phyloP scores from a whole-genome alignment of 2,797 vertebrate species.

The Lagorchestes hirsutus region DNA sequence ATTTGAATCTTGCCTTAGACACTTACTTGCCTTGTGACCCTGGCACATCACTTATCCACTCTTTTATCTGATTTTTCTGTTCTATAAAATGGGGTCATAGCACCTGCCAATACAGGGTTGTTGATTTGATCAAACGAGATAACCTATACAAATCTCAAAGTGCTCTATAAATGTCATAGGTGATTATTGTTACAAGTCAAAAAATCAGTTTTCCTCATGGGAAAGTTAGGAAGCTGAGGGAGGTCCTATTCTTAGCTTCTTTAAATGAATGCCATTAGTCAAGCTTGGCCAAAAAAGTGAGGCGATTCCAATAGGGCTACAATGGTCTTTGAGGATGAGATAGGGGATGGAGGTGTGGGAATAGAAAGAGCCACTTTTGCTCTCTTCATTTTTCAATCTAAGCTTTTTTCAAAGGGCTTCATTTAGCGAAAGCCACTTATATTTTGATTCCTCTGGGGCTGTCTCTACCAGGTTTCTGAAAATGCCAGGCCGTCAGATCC shows the following conservation, averaged over 20 bases:
- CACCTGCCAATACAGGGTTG: neutral
- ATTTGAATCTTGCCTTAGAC: neutral
- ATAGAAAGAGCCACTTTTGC: neutral
- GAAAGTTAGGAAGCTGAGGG: conserved; percentile 11
- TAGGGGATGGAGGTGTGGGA: neutral
- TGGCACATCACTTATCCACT: neutral
- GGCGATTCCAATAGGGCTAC: neutral
- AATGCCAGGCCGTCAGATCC: neutral
- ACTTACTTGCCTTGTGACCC: neutral
- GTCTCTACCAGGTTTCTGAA: neutral
- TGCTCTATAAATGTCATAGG: neutral
- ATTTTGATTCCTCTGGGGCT: neutral
- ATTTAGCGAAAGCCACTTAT: conserved; percentile 32
- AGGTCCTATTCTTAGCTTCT: conserved; percentile 19
- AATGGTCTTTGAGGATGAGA: neutral
- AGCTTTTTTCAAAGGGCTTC: conserved; percentile 48
- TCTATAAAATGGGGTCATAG: neutral
- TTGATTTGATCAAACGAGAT: neutral
- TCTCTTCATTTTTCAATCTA: conserved; percentile 40
- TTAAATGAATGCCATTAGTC: neutral
- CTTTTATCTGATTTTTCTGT: neutral
- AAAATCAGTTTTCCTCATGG: conserved; percentile 23
- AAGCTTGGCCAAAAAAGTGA: neutral
- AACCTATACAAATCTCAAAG: neutral
- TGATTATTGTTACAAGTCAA: conserved; percentile 49